These are phyloP conservation scores for Drosophila punjabiensis DNA, from an alignment of 1,140 invertebrate species.

Conservation along the genomic window DNA sequence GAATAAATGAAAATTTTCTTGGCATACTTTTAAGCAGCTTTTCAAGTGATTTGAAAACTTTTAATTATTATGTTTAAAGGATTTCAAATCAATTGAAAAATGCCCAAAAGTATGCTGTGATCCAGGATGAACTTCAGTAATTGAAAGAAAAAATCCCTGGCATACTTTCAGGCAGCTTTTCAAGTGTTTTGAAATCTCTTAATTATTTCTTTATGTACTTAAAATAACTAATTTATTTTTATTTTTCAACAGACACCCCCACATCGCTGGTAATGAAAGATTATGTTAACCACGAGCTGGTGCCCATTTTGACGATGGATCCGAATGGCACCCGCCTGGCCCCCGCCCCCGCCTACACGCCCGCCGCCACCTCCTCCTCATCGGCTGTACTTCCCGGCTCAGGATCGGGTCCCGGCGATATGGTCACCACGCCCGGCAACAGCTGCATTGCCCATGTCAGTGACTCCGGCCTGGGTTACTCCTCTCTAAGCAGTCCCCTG, in stretches of 20 bases:
- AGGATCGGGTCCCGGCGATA: neutral
- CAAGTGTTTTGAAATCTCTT: neutral
- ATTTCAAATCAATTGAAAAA: too few relatives aligned
- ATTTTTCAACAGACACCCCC: constrained; percentile 86
- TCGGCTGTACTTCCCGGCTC: constrained; percentile 7
- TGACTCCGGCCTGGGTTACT: constrained; percentile 41
- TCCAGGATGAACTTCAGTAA: too few relatives aligned
- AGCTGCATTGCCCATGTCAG: constrained; percentile 43
- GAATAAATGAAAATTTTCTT: too few relatives aligned
- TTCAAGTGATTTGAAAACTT: too few relatives aligned
- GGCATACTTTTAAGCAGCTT: too few relatives aligned
- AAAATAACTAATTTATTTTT: neutral
- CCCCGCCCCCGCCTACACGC: constrained; percentile 47
- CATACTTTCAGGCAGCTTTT: neutral
- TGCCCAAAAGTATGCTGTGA: too few relatives aligned
- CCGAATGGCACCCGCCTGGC: constrained; percentile 67
- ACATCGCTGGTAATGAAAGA: constrained; percentile 86
- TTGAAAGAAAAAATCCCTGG: neutral
- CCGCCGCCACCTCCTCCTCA: constrained; percentile 11
- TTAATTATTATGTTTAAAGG: too few relatives aligned
- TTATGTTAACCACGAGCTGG: constrained; percentile 83
- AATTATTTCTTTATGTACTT: neutral
- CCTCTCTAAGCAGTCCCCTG: constrained; percentile 61
- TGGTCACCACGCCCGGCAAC: constrained; percentile 33
- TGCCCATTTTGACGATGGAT: constrained; percentile 84